Evolutionary conservation across 2,888 invertebrate genomes (phyloP), one percentile per base, ranked within the genome.

Genomic region (Perdita meconis): DNA sequence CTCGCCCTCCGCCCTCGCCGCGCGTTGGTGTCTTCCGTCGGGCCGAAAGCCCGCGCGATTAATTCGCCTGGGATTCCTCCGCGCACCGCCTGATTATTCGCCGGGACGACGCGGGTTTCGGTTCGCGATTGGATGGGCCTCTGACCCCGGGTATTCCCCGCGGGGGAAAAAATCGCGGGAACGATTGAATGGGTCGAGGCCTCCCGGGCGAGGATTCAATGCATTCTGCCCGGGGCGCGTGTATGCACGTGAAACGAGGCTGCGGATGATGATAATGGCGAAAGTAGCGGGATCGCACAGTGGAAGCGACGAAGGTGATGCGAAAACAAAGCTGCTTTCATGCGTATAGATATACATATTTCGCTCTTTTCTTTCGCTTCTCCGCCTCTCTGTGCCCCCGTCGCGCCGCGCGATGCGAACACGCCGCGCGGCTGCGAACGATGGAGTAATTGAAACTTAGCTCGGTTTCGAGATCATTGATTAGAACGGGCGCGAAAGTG

Each of bases 91-190:
- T 65, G 70, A 78, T 78, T 78, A 76, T 70, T 34, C 51, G 19
- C 47, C 56, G 40, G 30, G n/a, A n/a, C 64, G 77, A 78, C 78
- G 76, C 65, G 36, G 77, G 55, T 70, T 61, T 77, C 56, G 65
- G 67, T 70, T 61, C 71, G 57, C 78, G 74, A 82, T 81, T 83
- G 71, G 71, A 82, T 71, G 74, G 30, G 64, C 73, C 76, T 55
- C 73, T 64, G 78, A 83, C 78, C 63, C 74, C 57, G 53, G 70
- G 53, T 53, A 83, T 64, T 81, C 81, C 65, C 77, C 13, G 34
- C 30, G 64, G 69, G 38, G 63, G 64, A 22, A 76, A 73, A 78
- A 76, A 78, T 78, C 60, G 55, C 68, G 65, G 65, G 69, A 69
- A 76, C 61, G 78, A 69, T 69, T 76, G 61, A 76, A 78, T 70